These are phyloP conservation scores for Chaetogeoica ovagalla DNA, from an alignment of 2,888 invertebrate genomes.

Conservation along the genomic window DNA sequence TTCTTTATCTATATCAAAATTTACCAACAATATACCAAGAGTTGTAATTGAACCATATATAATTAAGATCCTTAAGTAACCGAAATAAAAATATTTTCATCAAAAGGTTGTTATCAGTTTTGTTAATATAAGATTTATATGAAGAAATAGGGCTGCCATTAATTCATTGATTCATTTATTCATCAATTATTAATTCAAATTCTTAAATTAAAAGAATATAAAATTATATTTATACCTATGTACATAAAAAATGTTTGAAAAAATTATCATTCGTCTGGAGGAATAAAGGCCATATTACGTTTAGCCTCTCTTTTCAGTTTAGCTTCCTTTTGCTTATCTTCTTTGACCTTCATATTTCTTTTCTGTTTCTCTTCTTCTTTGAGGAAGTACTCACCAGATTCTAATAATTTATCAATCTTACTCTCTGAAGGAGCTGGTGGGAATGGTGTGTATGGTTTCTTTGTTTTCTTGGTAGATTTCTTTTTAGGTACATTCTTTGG, in stretches of 20 bases:
- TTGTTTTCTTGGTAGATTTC: conserved; percentile 83
- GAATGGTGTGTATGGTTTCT: conserved; percentile 96
- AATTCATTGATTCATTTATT: too few species aligned
- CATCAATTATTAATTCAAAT: background rate
- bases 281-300: conserved; percentile 78
- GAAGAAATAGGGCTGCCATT: too few species aligned
- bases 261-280: conserved; percentile 69
- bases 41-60: too few species aligned
- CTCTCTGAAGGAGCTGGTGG: conserved; percentile 84
- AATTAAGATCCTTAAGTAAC: too few species aligned
- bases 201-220: background rate
- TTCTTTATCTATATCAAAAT: too few species aligned
- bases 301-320: conserved; percentile 75
- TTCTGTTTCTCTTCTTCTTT: conserved; percentile 78
- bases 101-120: too few species aligned
- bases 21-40: too few species aligned
- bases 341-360: conserved; percentile 73
- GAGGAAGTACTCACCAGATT: conserved; percentile 96
- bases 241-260: conserved; percentile 42
- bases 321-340: conserved; percentile 76
- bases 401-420: conserved; percentile 88
- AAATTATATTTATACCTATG: conserved; percentile 8
- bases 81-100: too few species aligned
- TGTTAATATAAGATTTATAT: too few species aligned
- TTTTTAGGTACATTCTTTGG: conserved; percentile 87